Base-by-base conservation (phyloP, 2,113 vertebrate species). In the Electrona antarctica region DNA sequence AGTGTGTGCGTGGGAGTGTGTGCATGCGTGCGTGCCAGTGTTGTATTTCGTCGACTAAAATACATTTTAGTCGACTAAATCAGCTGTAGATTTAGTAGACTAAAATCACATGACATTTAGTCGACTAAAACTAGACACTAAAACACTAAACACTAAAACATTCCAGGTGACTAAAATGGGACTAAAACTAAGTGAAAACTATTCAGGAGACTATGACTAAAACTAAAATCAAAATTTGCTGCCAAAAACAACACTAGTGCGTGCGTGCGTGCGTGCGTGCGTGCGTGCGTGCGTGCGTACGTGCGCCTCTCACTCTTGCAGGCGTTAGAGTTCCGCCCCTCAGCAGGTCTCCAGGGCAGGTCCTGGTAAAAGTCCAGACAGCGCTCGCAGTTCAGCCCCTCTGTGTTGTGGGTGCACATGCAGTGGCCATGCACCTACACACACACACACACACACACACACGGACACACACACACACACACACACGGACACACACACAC, bases 381-480 rank as follows among this genome's bases (percentile, higher is more conserved):
- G 64, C 85, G 93, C 56, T 99, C 97, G 72, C 98, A 99, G 90
- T 99, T 99, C 61, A 99, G 86, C 10, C 97, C 98, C 83, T 94
- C 93, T 0, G 97, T 99, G 80, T 98, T 95, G 87, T 99, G 98
- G 52, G 96, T 95, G 79, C 98, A 99, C 90, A 97, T 91, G 83
- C 98, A 99, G 67, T 93, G 95, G 0, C 98, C 97, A 0, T 98
- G 96, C 33, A 99, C 98, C 98, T 99, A 10, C 29, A 62, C 69
- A 77, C 46, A 68, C 15, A 74, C 8, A 72, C 21, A 74, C 1
- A 64, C 46, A 61, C 28, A 63, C 12, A 52, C 50, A 54, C 61
- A 50, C 14, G 41, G 2, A 2, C 21, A 2, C 21, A 21, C 21
- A 21, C 21, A 58, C 14, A 21, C 56, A 58, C 14, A 52, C 46